A percentile compares a stretch with the other conserved stretches of the same genome.
Conservation (phyloP, 2,888 invertebrate genomes). For the Eurois occulta region DNA sequence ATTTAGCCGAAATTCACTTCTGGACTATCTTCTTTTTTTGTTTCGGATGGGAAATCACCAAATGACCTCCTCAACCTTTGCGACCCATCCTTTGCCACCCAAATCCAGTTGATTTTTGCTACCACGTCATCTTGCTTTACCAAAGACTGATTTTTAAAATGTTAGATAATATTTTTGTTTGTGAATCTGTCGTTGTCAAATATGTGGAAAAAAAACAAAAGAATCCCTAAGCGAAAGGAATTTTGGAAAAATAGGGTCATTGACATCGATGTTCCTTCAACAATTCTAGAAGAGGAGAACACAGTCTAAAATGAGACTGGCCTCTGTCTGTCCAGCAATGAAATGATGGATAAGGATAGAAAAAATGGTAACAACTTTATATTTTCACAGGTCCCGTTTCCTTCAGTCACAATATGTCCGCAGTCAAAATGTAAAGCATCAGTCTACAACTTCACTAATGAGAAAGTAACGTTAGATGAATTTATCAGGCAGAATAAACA, state of each 20-base stretch:
- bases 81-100: not conserved
- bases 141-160: not conserved
- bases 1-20: not conserved
- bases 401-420: slow-evolving; percentile 78
- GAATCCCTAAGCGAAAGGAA: not conserved
- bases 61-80: not conserved
- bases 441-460: slow-evolving; percentile 66
- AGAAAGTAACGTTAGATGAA: not conserved
- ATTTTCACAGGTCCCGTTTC: slow-evolving; percentile 76
- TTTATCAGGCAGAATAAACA: not conserved
- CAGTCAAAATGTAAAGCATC: slow-evolving; percentile 68
- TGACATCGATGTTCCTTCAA: too few species aligned
- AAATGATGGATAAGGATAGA: not conserved
- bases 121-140: not conserved
- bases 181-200: not conserved
- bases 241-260: not conserved
- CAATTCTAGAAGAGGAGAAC: not conserved
- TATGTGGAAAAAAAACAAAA: not conserved
- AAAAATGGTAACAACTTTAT: not conserved
- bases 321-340: not conserved
- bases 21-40: not conserved
- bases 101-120: not conserved
- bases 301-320: not conserved
- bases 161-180: too few species aligned
- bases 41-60: too few species aligned